phyloP scores from a whole-genome alignment of 1,140 invertebrate genomes.

The Habropoda laboriosa region DNA sequence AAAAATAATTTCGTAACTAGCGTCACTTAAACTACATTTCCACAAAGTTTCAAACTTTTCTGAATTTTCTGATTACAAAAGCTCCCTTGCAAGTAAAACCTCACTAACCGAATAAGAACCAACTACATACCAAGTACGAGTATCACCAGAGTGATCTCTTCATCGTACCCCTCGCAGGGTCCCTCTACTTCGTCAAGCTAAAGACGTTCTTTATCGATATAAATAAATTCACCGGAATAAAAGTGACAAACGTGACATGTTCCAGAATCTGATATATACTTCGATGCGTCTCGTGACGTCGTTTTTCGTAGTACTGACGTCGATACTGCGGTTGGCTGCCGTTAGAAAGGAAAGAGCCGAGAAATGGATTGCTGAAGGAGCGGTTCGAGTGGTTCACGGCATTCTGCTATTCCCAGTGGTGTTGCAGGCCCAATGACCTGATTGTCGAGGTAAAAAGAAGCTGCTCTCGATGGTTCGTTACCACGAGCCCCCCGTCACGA shows the following conservation, averaged over 20 bases:
- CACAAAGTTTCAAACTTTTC: too few species aligned
- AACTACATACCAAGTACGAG: not conserved
- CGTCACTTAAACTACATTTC: too few species aligned
- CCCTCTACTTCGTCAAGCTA: not conserved
- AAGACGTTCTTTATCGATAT: not conserved
- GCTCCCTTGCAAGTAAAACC: too few species aligned
- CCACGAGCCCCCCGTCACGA: conserved; percentile 26
- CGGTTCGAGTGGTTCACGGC: conserved; percentile 53
- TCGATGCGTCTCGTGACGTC: conserved; percentile 40
- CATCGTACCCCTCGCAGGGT: not conserved
- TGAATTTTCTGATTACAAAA: too few species aligned
- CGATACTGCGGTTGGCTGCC: conserved; percentile 43
- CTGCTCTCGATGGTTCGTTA: conserved; percentile 64
- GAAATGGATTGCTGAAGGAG: conserved; percentile 56
- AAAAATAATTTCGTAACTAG: too few species aligned
- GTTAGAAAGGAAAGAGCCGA: conserved; percentile 46
- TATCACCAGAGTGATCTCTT: not conserved
- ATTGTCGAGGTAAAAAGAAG: conserved; percentile 59
- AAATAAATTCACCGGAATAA: too few species aligned
- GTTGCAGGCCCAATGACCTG: conserved; percentile 61
- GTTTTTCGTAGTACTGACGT: conserved; percentile 45
- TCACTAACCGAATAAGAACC: not conserved
- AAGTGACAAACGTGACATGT: not conserved
- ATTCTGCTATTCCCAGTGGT: conserved; percentile 57
- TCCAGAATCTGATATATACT: conserved; percentile 10